A percentile compares a stretch with the other conserved stretches of the same genome.
Evolutionary conservation across 2,797 vertebrate genomes (phyloP).

Genomic region (Anguilla pacifica): DNA sequence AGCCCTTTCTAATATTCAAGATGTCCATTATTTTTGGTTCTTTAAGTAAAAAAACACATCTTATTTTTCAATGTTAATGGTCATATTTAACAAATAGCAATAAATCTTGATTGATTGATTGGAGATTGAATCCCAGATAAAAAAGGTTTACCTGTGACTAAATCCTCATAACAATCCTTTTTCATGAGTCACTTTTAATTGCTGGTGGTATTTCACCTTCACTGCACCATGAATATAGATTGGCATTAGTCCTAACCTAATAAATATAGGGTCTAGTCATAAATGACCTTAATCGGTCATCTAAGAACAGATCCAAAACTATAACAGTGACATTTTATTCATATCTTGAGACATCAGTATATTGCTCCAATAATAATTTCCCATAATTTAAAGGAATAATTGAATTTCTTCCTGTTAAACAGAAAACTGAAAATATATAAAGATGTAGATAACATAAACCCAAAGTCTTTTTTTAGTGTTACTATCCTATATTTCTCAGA

Average conservation of each 20-base stretch:
- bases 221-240: background rate
- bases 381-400: slow-evolving; percentile 12
- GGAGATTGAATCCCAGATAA: background rate
- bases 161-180: background rate
- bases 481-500: background rate
- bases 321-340: background rate
- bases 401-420: background rate
- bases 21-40: background rate
- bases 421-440: background rate
- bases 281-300: background rate
- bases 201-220: background rate
- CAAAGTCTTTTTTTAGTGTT: background rate
- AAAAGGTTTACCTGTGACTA: background rate
- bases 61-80: background rate
- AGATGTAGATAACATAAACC: background rate
- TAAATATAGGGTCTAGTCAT: background rate
- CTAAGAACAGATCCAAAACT: background rate
- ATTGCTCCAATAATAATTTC: background rate
- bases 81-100: background rate
- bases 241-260: background rate
- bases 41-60: background rate
- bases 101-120: background rate
- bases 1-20: background rate
- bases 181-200: background rate
- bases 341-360: background rate